Evolutionary conservation across 2,888 invertebrate species (phyloP).

Genomic region (Catocala nupta): DNA sequence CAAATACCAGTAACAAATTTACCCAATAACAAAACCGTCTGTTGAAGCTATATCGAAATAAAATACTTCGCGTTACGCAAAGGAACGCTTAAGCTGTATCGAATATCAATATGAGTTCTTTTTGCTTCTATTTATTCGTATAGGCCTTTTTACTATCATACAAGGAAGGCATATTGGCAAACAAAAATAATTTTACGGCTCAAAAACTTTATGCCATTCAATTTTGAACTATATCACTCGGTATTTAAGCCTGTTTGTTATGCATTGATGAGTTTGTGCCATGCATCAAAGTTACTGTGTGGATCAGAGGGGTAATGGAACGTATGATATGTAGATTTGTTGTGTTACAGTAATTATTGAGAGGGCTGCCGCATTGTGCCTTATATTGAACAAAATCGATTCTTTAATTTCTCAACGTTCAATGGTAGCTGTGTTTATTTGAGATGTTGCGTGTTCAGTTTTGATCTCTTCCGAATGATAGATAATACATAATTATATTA

Average conservation of each 20-base stretch:
- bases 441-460: slow-evolving; percentile 13
- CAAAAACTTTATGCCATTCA: slow-evolving; percentile 16
- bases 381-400: slow-evolving; percentile 65
- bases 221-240: slow-evolving; percentile 28
- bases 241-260: slow-evolving; percentile 19
- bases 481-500: too few species aligned
- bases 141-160: slow-evolving; percentile 43
- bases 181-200: slow-evolving; percentile 34
- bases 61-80: slow-evolving; percentile 19
- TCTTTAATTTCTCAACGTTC: slow-evolving; percentile 58
- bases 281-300: slow-evolving; percentile 49
- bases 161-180: slow-evolving; percentile 41
- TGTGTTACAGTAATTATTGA: slow-evolving; percentile 69
- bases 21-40: slow-evolving; percentile 7
- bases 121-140: slow-evolving; percentile 37
- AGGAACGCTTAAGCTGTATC: slow-evolving; percentile 49
- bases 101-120: slow-evolving; percentile 48
- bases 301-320: slow-evolving; percentile 69
- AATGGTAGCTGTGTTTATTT: slow-evolving; percentile 46
- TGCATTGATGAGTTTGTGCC: slow-evolving; percentile 11
- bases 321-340: slow-evolving; percentile 77
- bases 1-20: not conserved
- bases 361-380: slow-evolving; percentile 59
- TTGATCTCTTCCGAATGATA: not conserved
- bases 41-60: slow-evolving; percentile 11